Conservation (phyloP, 2,888 invertebrate genomes). For the Trichacis sp. region DNA sequence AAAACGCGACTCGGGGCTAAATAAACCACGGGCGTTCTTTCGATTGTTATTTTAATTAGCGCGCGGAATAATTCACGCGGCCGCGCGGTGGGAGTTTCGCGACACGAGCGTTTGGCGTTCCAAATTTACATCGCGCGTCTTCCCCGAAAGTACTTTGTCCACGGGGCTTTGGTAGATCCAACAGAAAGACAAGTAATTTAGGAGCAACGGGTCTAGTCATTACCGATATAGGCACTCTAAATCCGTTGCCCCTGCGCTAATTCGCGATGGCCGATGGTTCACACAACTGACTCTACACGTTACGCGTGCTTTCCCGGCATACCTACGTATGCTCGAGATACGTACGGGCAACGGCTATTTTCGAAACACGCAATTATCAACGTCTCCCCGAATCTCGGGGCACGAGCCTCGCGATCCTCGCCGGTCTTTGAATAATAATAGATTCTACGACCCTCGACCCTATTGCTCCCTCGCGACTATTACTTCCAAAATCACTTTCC, state of each 20-base stretch:
- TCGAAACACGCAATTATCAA: conserved; percentile 49
- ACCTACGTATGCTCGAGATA: conserved; percentile 32
- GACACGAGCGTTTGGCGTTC: too few relatives aligned
- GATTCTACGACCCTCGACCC: conserved; percentile 38
- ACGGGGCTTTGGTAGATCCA: not conserved
- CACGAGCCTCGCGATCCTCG: conserved; percentile 22
- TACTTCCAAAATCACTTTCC: too few relatives aligned
- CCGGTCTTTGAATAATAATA: conserved; percentile 37
- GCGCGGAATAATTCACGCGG: too few relatives aligned
- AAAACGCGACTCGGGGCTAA: too few relatives aligned
- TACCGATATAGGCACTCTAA: conserved; percentile 38
- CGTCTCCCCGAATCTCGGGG: conserved; percentile 44
- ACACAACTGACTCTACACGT: conserved; percentile 32
- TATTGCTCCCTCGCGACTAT: too few relatives aligned
- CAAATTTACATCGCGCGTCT: not conserved
- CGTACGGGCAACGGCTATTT: conserved; percentile 48
- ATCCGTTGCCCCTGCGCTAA: conserved; percentile 39
- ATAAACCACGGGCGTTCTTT: too few relatives aligned
- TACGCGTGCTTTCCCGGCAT: conserved; percentile 35
- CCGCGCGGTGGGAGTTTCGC: too few relatives aligned
- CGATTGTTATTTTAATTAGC: too few relatives aligned
- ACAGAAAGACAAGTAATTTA: conserved; percentile 16
- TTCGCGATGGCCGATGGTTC: conserved; percentile 30
- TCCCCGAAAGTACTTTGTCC: not conserved
- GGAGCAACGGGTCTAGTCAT: conserved; percentile 22